Evolutionary conservation across 53 echinoderm and acorn worm species (phyloP), one percentile per base, ranked within the genome.

Genomic region (Luidia sarsii): DNA sequence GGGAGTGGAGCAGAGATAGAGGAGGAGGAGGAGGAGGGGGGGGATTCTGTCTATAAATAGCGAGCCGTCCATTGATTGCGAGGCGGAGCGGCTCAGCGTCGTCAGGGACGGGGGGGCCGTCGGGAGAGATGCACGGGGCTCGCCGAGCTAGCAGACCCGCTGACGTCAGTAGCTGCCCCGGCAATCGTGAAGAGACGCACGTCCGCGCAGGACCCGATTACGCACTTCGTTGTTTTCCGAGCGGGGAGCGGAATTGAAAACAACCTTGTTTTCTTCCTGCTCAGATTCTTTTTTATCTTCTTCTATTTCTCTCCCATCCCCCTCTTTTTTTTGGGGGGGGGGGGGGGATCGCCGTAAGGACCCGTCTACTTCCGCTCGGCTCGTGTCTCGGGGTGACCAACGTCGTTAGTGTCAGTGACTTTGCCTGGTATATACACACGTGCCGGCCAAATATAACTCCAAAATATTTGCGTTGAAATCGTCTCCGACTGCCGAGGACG

Each of bases 331-430:
- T n/a, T n/a, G n/a, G n/a, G n/a, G n/a, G n/a, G n/a, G n/a, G n/a
- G n/a, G 36, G 43, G 77, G 77, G 59, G 31, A 32, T 77, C 48
- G 48, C 33, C 61, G 46, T 57, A 61, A n/a, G n/a, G n/a, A n/a
- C n/a, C n/a, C n/a, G n/a, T n/a, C n/a, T n/a, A n/a, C n/a, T n/a
- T 77, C 77, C 77, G 77, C 77, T 77, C 77, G 48, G 62, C 30
- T 62, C 33, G 31, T 62, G 21, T 60, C 33, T 62, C 48, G 77
- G 60, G n/a, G 61, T n/a, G n/a, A n/a, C n/a, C n/a, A 77, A 60
- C 61, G 48, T 21, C 60, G 48, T 9, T 60, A 61, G 61, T 77
- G 77, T 77, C 77, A 77, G 61, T 61, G 77, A 77, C 77, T 61
- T 77, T 60, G 59, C 61, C 61, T 62, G 16, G 46, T 20, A 61